These are phyloP conservation scores for Montipora cactus DNA, from an alignment of 64 coral and sea anemone genomes.

Conservation along the genomic window DNA sequence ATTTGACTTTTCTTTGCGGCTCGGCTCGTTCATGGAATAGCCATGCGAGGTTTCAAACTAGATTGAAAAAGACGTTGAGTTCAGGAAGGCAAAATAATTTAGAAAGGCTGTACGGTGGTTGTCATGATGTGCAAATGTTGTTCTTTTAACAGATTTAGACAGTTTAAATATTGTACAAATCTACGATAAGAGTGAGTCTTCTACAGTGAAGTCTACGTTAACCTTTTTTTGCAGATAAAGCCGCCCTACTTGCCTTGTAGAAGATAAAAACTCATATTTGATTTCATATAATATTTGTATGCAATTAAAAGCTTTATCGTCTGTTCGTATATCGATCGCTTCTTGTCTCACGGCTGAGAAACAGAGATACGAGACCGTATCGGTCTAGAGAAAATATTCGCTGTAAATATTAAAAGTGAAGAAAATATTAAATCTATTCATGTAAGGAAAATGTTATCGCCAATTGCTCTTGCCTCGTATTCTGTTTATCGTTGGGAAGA, in stretches of 20 bases:
- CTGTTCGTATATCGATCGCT: constrained; percentile 79
- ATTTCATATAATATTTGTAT: constrained; percentile 84
- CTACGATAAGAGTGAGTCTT: constrained; percentile 68
- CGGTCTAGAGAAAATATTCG: constrained; percentile 46
- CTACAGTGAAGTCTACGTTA: constrained; percentile 51
- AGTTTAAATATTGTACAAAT: constrained; percentile 78
- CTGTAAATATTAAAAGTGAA: constrained; percentile 51
- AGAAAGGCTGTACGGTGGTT: neutral
- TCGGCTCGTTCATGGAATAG: constrained; percentile 24
- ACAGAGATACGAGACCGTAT: constrained; percentile 73
- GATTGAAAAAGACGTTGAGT: neutral
- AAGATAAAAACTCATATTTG: constrained; percentile 85
- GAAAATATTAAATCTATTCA: constrained; percentile 50
- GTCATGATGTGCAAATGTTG: neutral
- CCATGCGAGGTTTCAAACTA: neutral
- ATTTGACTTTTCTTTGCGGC: neutral
- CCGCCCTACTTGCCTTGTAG: constrained; percentile 47
- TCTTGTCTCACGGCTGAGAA: constrained; percentile 57
- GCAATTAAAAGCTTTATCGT: constrained; percentile 84
- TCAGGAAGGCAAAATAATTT: neutral
- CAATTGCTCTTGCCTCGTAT: neutral
- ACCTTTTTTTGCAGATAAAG: constrained; percentile 65
- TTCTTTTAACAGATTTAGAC: constrained; percentile 59
- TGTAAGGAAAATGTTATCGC: constrained; percentile 34
- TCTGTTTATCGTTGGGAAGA: constrained; percentile 9